Evolutionary conservation across 2,888 invertebrate genomes (phyloP).

Genomic region (Lacanobia oleracea): DNA sequence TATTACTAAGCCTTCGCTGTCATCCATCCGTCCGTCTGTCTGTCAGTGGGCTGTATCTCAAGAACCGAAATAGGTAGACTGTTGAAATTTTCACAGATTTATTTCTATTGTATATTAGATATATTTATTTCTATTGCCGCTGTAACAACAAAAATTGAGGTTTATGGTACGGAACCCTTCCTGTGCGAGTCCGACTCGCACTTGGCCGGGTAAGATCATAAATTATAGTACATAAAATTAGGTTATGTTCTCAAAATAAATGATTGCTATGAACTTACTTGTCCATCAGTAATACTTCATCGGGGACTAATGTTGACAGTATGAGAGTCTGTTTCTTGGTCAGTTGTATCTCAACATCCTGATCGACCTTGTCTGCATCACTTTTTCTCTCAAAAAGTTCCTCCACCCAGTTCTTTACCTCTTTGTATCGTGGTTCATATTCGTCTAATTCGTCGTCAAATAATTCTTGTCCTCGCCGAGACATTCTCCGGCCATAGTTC

Average conservation of each 20-base stretch:
- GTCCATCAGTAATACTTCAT: constrained; percentile 88
- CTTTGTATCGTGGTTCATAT: constrained; percentile 75
- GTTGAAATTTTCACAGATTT: too few species aligned
- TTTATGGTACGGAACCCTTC: too few species aligned
- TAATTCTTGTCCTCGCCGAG: constrained; percentile 67
- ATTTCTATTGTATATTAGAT: too few species aligned
- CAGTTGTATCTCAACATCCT: constrained; percentile 86
- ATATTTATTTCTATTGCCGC: too few species aligned
- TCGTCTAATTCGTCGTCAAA: constrained; percentile 78
- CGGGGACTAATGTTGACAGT: constrained; percentile 90
- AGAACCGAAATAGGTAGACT: too few species aligned
- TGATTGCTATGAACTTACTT: constrained; percentile 70
- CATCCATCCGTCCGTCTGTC: too few species aligned
- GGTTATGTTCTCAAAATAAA: background rate
- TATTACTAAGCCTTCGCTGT: too few species aligned
- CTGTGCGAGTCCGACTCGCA: too few species aligned
- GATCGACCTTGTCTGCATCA: constrained; percentile 75
- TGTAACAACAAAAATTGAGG: too few species aligned
- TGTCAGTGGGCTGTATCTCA: too few species aligned
- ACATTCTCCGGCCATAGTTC: constrained; percentile 72
- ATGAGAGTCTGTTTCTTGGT: constrained; percentile 87
- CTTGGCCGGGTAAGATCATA: too few species aligned
- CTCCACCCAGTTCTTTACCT: constrained; percentile 82
- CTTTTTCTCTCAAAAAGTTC: constrained; percentile 81
- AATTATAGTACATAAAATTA: background rate